Evolutionary conservation across 2,888 invertebrate species (phyloP), one percentile per base, ranked within the genome.

Genomic region (Caradrina kadenii): DNA sequence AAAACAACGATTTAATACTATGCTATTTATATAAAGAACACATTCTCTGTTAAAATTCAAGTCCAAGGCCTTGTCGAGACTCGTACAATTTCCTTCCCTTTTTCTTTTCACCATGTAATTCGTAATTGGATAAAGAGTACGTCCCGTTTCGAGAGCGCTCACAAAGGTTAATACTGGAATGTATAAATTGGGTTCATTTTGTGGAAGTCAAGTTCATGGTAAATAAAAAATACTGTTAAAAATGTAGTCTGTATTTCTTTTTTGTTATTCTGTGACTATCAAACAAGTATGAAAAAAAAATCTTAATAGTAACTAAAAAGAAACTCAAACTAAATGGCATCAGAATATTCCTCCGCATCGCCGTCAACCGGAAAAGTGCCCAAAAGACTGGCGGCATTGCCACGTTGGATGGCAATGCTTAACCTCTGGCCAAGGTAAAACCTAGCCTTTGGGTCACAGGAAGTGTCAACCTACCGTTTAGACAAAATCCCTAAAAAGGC

Each of bases 121-220:
- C 65, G 77, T 80, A 80, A 77, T 77, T 77, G 77, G 80, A 75
- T 77, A 75, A 69, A 65, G 69, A 79, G 61, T 69, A 63, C 76
- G 64, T 63, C 45, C 76, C 64, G 55, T 50, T 80, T 53, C 54
- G 15, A 70, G 75, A 80, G 62, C 59, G 54, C 75, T 79, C 55
- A 56, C 54, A 62, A 62, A 74, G 69, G 80, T 64, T 74, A 69
- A 74, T 69, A 60, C 54, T 63, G 49, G 52, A 75, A 77, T 48
- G 69, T 75, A 69, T 62, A 65, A 80, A 77, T 76, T 76, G 64
- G 61, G 69, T 54, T 54, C 53, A 53, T 68, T 76, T 78, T 35
- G 26, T 21, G 42, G n/a, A 42, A 69, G 42, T 31, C 60, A 62
- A 79, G 76, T 64, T 69, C 58, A 52, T 52, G 42, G 50, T 35